phyloP scores from a whole-genome alignment of 2,888 invertebrate genomes.

The Tholera decimalis region DNA sequence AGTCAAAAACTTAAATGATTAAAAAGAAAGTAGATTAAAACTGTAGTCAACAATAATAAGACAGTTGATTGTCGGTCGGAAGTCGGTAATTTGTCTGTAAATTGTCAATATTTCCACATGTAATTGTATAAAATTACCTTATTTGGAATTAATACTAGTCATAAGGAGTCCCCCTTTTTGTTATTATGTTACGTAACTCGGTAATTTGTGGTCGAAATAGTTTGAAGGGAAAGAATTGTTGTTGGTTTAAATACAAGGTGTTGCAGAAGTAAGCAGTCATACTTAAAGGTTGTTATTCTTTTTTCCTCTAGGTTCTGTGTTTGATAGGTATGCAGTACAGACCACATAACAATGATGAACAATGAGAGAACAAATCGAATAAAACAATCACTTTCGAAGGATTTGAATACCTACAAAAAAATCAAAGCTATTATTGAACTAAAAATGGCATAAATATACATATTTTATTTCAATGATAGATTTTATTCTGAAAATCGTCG shows the following conservation, averaged over 20 bases:
- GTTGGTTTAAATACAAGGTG: not conserved
- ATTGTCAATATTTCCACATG: slow-evolving; percentile 67
- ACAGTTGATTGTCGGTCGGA: slow-evolving; percentile 52
- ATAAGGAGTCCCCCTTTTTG: slow-evolving; percentile 26
- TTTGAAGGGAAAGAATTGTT: slow-evolving; percentile 12
- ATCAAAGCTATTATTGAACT: too few species aligned
- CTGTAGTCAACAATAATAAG: slow-evolving; percentile 10
- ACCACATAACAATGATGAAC: too few species aligned
- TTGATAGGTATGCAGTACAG: too few species aligned
- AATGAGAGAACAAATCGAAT: too few species aligned
- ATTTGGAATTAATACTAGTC: slow-evolving; percentile 60
- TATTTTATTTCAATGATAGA: too few species aligned
- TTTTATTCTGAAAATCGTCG: too few species aligned
- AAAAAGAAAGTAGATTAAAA: slow-evolving; percentile 38
- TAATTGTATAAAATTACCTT: slow-evolving; percentile 69
- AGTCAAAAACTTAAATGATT: slow-evolving; percentile 19
- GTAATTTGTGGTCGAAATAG: slow-evolving; percentile 35
- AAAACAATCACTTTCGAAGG: too few species aligned
- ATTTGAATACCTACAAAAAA: too few species aligned
- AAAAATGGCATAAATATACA: too few species aligned
- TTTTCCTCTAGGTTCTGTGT: too few species aligned
- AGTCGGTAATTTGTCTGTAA: slow-evolving; percentile 65
- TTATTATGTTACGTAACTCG: slow-evolving; percentile 35
- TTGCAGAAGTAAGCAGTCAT: slow-evolving; percentile 2
- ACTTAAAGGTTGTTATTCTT: too few species aligned